These are phyloP conservation scores for Aleiodes sp. DNA, from an alignment of 1,140 invertebrate genomes.

Conservation along the genomic window DNA sequence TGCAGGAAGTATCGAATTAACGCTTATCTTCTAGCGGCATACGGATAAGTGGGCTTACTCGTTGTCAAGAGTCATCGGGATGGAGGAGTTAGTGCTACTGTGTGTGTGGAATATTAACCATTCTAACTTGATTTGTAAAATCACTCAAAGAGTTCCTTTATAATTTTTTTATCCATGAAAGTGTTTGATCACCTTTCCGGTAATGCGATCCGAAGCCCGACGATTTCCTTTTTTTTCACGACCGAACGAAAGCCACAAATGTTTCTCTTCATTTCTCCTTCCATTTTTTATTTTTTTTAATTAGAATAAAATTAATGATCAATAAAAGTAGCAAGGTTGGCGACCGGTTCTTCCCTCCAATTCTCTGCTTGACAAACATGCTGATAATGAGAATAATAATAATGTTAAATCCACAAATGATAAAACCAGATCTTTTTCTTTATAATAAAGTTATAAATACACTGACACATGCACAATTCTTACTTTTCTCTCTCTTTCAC, in stretches of 20 bases:
- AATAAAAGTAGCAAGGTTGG: neutral
- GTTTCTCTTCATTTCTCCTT: too few relatives aligned
- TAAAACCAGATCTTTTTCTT: neutral
- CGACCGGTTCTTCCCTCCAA: neutral
- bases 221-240: too few relatives aligned
- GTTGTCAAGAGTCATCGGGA: constrained; percentile 14
- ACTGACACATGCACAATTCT: neutral
- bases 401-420: neutral
- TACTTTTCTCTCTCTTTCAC: neutral
- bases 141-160: constrained; percentile 13
- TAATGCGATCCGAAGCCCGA: too few relatives aligned
- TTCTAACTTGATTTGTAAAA: constrained; percentile 28
- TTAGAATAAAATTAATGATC: constrained; percentile 6
- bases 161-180: too few relatives aligned
- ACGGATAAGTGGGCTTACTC: constrained; percentile 34
- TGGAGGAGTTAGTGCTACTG: neutral
- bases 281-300: too few relatives aligned
- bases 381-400: neutral
- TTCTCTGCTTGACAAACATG: neutral
- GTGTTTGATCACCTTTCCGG: too few relatives aligned
- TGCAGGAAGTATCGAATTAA: constrained; percentile 58
- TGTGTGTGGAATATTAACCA: too few relatives aligned
- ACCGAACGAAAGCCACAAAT: too few relatives aligned
- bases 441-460: constrained; percentile 15
- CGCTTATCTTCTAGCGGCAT: constrained; percentile 42